These are phyloP conservation scores for Zeus faber DNA, from an alignment of 2,113 vertebrate genomes.

Conservation along the genomic window DNA sequence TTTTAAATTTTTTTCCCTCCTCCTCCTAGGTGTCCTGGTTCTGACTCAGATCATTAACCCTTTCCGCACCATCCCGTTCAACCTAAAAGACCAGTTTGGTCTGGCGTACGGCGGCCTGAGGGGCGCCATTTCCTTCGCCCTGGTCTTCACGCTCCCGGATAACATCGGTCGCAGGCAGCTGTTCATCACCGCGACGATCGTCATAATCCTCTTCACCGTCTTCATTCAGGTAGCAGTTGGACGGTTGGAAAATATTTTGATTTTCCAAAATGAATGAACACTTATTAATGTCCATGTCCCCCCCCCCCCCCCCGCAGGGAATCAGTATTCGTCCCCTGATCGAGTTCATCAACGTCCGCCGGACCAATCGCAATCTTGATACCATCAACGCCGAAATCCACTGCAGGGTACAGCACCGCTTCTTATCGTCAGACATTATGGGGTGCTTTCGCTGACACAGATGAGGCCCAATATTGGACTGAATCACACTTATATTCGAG, in stretches of 20 bases:
- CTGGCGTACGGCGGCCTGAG: conserved; percentile 93
- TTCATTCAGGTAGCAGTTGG: conserved; percentile 85
- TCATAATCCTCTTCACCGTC: conserved; percentile 94
- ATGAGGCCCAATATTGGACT: too few species aligned
- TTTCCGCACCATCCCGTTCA: conserved; percentile 93
- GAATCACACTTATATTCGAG: too few species aligned
- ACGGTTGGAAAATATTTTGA: too few species aligned
- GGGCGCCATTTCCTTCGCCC: conserved; percentile 92
- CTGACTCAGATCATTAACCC: conserved; percentile 95
- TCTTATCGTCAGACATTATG: not conserved
- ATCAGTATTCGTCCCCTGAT: conserved; percentile 95
- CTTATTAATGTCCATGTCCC: not conserved
- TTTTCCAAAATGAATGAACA: too few species aligned
- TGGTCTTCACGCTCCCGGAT: conserved; percentile 90
- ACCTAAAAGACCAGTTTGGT: conserved; percentile 95
- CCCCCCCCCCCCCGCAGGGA: conserved; percentile 71
- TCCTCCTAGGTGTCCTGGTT: conserved; percentile 84
- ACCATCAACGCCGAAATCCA: conserved; percentile 93
- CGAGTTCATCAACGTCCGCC: conserved; percentile 90
- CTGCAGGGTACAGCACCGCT: conserved; percentile 78
- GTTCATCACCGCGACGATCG: conserved; percentile 90
- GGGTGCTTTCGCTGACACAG: too few species aligned
- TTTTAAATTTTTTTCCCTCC: not conserved
- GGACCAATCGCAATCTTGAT: conserved; percentile 86
- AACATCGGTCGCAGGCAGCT: conserved; percentile 85